Evolutionary conservation across 2,888 invertebrate species (phyloP).

Genomic region (Pachydiplax longipennis): DNA sequence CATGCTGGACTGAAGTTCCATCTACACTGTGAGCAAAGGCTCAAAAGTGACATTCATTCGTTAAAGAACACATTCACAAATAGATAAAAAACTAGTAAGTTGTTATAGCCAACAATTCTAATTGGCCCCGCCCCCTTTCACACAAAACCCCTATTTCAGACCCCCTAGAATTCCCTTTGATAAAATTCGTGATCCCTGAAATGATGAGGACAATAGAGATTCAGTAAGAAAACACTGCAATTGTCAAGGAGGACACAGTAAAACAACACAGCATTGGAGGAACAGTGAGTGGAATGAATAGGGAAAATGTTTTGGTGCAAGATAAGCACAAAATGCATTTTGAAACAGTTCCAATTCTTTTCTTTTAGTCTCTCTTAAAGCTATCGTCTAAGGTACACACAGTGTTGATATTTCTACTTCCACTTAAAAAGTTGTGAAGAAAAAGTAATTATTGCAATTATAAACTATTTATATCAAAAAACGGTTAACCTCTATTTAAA

Average conservation of each 20-base stretch:
- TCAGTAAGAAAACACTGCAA: conserved; percentile 43
- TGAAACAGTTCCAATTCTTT: conserved; percentile 23
- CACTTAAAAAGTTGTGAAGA: conserved; percentile 43
- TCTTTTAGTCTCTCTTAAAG: conserved; percentile 41
- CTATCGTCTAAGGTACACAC: conserved; percentile 44
- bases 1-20: conserved; percentile 18
- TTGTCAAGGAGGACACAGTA: conserved; percentile 41
- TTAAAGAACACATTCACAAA: conserved; percentile 32
- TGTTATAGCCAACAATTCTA: conserved; percentile 20
- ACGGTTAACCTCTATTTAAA: conserved; percentile 37
- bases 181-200: conserved; percentile 35
- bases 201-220: conserved; percentile 43
- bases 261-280: conserved; percentile 41
- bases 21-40: conserved; percentile 11
- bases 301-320: conserved; percentile 45
- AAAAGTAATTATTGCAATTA: conserved; percentile 44
- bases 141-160: not conserved
- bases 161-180: not conserved
- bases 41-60: conserved; percentile 10
- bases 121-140: conserved; percentile 10
- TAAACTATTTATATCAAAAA: conserved; percentile 43
- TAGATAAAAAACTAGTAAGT: conserved; percentile 32
- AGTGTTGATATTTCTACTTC: conserved; percentile 43
- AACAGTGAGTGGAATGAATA: conserved; percentile 44
- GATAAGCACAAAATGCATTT: conserved; percentile 43